Evolutionary conservation across 1,140 invertebrate species (phyloP), one percentile per base, ranked within the genome.

Genomic region (Arion vulgaris): DNA sequence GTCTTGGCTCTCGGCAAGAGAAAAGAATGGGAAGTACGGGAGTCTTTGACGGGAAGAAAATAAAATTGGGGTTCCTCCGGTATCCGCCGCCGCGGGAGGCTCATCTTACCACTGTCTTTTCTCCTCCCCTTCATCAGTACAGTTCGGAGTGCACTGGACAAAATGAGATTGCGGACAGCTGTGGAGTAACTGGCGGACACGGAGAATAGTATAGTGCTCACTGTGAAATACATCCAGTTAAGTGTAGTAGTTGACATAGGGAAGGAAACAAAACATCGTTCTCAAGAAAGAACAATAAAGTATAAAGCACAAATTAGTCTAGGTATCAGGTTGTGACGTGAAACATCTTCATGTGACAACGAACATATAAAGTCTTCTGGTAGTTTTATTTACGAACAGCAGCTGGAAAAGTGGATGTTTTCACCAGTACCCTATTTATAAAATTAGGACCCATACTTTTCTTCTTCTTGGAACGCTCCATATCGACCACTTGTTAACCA

Each of bases 51-150:
- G 38, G 26, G 41, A 39, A 38, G 71, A 49, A 49, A 49, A 41
- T 19, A 1, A 66, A 66, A 66, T 1, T 49, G 38, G 38, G 36
- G 1, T 38, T 73, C 9, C 71, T 73, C 38, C 71, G 71, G 36
- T 73, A 73, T 73, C 71, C 28, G 36, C 39, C 71, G 28, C 71
- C 23, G 71, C 36, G 71, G 71, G 71, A 73, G 41, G 39, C 71
- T 39, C 71, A 23, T 49, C 41, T 41, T 73, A 73, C 23, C 38
- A 73, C 23, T 26, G 38, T 38, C 38, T 49, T 26, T 1, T 1
- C 36, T 11, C 38, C 71, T 41, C 71, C 19, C 17, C n/a, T 34
- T n/a, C 71, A 41, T 73, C 71, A 49, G 38, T 73, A 49, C 39
- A n/a, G 38, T 39, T 49, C 38, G 17, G 71, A 73, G 71, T 73